Evolutionary conservation across 2,797 vertebrate species (phyloP).

Genomic region (Psittacula echo): DNA sequence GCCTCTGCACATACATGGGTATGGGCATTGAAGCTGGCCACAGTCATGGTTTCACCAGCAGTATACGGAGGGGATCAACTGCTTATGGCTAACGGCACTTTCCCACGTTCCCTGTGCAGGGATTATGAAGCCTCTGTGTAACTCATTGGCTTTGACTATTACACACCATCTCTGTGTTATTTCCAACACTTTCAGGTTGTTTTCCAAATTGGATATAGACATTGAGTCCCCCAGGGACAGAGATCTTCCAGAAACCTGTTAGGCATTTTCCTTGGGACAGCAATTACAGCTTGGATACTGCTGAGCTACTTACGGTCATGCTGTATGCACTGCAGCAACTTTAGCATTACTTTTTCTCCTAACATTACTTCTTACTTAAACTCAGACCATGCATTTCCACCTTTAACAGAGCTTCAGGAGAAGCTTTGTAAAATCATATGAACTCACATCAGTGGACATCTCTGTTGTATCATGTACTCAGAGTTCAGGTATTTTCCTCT

Average conservation of each 20-base stretch:
- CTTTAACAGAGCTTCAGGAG: not conserved
- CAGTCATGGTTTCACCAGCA: not conserved
- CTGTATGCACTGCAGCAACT: not conserved
- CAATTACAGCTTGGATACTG: not conserved
- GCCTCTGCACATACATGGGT: not conserved
- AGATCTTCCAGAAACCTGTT: not conserved
- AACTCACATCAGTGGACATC: not conserved
- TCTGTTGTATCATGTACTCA: too few species aligned
- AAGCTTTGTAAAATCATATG: not conserved
- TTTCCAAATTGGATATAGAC: not conserved
- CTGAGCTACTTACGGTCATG: not conserved
- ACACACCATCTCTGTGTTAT: not conserved
- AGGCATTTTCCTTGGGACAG: not conserved
- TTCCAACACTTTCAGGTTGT: not conserved
- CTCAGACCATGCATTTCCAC: not conserved
- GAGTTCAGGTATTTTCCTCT: not conserved
- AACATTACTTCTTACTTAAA: not conserved
- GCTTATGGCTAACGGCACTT: not conserved
- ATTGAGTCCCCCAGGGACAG: not conserved
- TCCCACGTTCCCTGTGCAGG: not conserved
- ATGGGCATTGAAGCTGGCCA: not conserved
- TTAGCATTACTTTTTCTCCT: not conserved
- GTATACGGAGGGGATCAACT: rapidly evolving
- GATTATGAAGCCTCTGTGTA: not conserved
- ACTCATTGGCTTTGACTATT: not conserved